These are phyloP conservation scores for Itoplectis maculator DNA, from an alignment of 2,888 invertebrate genomes.

Conservation along the genomic window DNA sequence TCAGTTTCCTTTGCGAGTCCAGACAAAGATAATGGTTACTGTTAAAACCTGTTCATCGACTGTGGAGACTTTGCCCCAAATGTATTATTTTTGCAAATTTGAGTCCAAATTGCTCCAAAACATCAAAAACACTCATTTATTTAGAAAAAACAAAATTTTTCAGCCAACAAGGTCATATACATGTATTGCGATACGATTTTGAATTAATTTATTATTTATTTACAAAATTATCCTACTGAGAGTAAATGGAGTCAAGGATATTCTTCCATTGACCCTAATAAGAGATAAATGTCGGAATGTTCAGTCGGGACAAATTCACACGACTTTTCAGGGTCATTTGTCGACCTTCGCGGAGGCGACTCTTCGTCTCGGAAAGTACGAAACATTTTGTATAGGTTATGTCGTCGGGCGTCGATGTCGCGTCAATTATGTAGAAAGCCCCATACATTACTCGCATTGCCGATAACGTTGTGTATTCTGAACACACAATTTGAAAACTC, in stretches of 20 bases:
- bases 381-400: neutral
- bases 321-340: neutral
- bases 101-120: neutral
- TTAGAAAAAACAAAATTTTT: no score
- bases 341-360: neutral
- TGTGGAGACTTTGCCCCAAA: no score
- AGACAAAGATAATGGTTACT: neutral
- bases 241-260: slow-evolving; percentile 12
- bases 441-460: neutral
- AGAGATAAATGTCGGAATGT: neutral
- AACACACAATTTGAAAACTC: no score
- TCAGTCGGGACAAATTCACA: neutral
- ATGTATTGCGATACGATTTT: neutral
- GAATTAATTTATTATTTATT: neutral
- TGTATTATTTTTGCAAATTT: neutral
- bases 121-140: neutral
- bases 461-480: neutral
- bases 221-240: neutral
- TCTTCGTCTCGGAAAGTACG: neutral
- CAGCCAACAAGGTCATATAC: neutral
- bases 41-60: no score
- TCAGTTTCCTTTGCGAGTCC: no score
- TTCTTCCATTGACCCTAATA: neutral
- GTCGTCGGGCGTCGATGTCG: slow-evolving; percentile 8
- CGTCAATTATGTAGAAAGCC: neutral